A percentile compares a stretch with the other conserved stretches of the same genome.
Conservation (phyloP, 2,797 vertebrate genomes). For the Oreochromis mossambicus region DNA sequence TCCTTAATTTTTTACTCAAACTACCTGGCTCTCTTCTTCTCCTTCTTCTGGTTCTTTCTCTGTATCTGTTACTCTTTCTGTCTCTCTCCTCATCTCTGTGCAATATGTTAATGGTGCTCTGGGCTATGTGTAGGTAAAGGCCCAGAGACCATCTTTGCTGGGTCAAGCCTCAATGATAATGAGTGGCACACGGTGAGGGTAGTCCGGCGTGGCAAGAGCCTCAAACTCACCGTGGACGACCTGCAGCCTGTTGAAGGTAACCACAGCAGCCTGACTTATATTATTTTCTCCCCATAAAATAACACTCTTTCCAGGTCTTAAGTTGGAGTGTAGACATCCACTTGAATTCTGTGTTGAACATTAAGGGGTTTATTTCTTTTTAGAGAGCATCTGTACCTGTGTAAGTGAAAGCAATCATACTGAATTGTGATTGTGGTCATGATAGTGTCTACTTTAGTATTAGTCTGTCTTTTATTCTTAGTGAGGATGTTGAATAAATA, state of each 20-base stretch:
- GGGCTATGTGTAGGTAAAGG: constrained; percentile 95
- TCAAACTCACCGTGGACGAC: constrained; percentile 97
- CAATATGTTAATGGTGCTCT: constrained; percentile 68
- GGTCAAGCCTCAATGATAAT: constrained; percentile 99
- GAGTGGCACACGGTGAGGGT: constrained; percentile 99
- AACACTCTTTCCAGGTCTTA: background rate
- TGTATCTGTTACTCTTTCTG: constrained; percentile 42
- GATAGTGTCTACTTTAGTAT: background rate
- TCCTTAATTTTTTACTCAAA: constrained; percentile 41
- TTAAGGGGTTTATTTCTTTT: constrained; percentile 21
- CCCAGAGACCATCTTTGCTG: constrained; percentile 99
- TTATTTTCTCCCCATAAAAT: background rate
- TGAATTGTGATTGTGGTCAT: background rate
- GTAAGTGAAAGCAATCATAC: constrained; percentile 9
- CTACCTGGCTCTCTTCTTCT: constrained; percentile 37
- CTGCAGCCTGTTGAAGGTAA: constrained; percentile 97
- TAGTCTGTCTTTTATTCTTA: background rate
- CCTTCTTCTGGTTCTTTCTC: constrained; percentile 9
- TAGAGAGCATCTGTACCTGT: constrained; percentile 20
- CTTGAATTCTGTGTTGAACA: background rate
- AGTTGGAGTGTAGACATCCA: background rate
- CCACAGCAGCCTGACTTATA: constrained; percentile 4
- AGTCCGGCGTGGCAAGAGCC: constrained; percentile 93
- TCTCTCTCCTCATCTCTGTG: constrained; percentile 47
- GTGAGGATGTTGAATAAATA: background rate